Conservation (phyloP, 2,113 vertebrate genomes). For the Anser brachyrhynchus region DNA sequence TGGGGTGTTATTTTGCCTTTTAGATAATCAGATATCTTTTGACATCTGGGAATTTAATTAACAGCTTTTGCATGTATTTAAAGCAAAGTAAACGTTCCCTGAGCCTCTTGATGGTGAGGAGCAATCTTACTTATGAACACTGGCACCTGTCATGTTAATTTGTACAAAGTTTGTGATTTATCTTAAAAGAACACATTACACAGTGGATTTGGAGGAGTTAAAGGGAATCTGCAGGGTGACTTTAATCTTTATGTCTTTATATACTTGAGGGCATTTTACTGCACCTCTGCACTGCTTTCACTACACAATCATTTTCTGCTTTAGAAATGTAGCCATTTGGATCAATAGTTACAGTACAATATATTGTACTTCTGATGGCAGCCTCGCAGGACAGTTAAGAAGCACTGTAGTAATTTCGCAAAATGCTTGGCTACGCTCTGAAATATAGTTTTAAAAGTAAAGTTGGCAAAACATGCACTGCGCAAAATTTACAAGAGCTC, state of each 20-base stretch:
- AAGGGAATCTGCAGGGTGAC: constrained; percentile 79
- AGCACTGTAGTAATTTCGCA: constrained; percentile 18
- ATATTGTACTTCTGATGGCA: constrained; percentile 80
- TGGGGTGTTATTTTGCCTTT: constrained; percentile 69
- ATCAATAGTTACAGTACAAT: constrained; percentile 86
- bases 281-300: constrained; percentile 81
- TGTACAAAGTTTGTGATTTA: constrained; percentile 70
- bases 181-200: constrained; percentile 73
- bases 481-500: constrained; percentile 38
- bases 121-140: constrained; percentile 60
- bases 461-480: constrained; percentile 32
- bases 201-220: constrained; percentile 78
- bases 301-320: constrained; percentile 87
- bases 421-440: constrained; percentile 25
- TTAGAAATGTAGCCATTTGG: constrained; percentile 85
- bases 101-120: constrained; percentile 7
- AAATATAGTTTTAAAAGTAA: constrained; percentile 43
- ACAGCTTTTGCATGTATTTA: constrained; percentile 53
- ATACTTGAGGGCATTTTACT: constrained; percentile 82
- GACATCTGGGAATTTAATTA: constrained; percentile 71
- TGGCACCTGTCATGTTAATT: constrained; percentile 70
- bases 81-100: constrained; percentile 52
- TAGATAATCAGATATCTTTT: constrained; percentile 69
- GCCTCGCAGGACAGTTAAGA: constrained; percentile 73
- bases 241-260: constrained; percentile 86